Evolutionary conservation across 2,888 invertebrate species (phyloP), one percentile per base, ranked within the genome.

Genomic region (Caenorhabditis sulstoni): DNA sequence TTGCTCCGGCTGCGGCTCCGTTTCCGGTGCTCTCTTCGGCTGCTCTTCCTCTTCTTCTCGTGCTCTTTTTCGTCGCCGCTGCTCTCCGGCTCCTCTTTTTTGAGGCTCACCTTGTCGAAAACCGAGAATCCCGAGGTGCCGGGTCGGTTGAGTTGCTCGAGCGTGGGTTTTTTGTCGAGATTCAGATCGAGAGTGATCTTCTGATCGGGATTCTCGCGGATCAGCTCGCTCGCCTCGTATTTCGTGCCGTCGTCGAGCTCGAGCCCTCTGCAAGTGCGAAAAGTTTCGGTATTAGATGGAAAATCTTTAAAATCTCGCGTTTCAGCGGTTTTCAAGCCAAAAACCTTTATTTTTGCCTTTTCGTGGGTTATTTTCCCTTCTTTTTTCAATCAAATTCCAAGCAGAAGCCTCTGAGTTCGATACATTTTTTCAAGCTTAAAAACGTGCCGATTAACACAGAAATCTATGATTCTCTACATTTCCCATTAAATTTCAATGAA

Each of bases 141-240:
- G 0, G 81, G 77, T 49, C 76, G 73, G 44, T 62, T 64, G 64
- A 83, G 23, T 1, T 83, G 71, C 71, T 78, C 82, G 3, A 66
- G 23, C 14, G 79, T 79, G 35, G 83, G 84, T 74, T 86, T 86
- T 41, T 52, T 71, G 16, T 79, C 65, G 1, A 74, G 29, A 14
- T 35, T 53, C 16, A 71, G 39, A 23, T 76, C 76, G 53, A 89
- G 77, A 4, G 80, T 84, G 39, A 89, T 90, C 87, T 92, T 92
- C 68, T 92, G 91, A 44, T 91, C 91, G 70, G 88, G 90, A 7
- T 82, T 80, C 2, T 65, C 74, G 4, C 86, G 65, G 3, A 85
- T 35, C 3, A 87, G 76, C 18, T 86, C 88, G 0, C 85, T 79
- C 1, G 84, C 75, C 39, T 71, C 55, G 57, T 81, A 77, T 11